phyloP scores from a whole-genome alignment of 2,113 vertebrate genomes.

The Poecilia latipinna region DNA sequence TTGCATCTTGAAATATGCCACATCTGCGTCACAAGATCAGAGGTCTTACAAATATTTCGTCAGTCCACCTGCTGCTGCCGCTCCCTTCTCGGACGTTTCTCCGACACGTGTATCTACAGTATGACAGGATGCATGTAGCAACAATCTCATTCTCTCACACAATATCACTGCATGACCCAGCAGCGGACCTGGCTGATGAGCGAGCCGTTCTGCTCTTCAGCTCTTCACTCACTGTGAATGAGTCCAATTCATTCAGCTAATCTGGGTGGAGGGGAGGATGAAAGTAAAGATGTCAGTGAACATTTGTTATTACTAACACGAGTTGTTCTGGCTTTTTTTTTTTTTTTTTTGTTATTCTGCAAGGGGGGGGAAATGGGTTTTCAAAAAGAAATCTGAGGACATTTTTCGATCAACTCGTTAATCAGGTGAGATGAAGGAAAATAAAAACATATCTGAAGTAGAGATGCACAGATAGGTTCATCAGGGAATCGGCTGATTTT shows the following conservation, averaged over 20 bases:
- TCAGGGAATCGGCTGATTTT: too few species aligned
- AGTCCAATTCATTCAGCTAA: conserved; percentile 24
- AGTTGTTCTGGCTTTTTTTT: conserved; percentile 2
- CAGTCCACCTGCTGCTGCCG: conserved; percentile 51
- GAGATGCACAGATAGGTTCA: too few species aligned
- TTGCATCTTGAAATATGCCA: conserved; percentile 57
- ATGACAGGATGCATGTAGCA: conserved; percentile 9
- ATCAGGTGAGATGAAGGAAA: neutral
- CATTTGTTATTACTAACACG: conserved; percentile 24
- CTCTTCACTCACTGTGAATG: conserved; percentile 32
- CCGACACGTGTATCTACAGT: conserved; percentile 37
- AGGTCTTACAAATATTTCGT: conserved; percentile 39
- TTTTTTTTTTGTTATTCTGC: too few species aligned
- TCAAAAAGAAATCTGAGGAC: neutral
- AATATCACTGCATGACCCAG: conserved; percentile 13
- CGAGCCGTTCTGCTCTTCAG: conserved; percentile 21
- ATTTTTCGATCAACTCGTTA: conserved; percentile 22
- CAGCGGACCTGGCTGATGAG: conserved; percentile 2
- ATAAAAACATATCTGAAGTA: too few species aligned
- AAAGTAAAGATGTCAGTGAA: neutral
- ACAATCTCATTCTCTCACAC: conserved; percentile 32
- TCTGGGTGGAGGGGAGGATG: conserved; percentile 3
- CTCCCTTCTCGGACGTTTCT: conserved; percentile 36
- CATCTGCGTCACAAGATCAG: conserved; percentile 52
- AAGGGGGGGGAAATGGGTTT: too few species aligned